These are phyloP conservation scores for Actinia equina DNA, from an alignment of 64 coral and sea anemone genomes.

Conservation along the genomic window DNA sequence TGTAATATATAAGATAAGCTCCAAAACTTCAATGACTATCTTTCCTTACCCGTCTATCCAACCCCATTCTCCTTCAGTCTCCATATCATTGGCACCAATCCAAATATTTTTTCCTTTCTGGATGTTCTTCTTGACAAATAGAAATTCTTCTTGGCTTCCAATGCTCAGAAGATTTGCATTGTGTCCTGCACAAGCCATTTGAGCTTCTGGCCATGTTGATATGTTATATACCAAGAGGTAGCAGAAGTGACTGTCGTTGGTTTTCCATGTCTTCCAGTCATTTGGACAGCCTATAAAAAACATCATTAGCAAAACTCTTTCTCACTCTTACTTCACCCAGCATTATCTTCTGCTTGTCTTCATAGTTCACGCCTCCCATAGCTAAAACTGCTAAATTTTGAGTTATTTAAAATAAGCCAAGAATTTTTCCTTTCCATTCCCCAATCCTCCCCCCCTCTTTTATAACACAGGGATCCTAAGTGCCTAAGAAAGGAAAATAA, in stretches of 20 bases:
- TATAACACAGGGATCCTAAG: too few species aligned
- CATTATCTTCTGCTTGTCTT: too few species aligned
- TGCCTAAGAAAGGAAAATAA: too few species aligned
- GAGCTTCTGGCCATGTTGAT: constrained; percentile 25
- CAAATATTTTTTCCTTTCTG: constrained; percentile 15
- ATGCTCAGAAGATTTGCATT: constrained; percentile 40
- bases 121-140: constrained; percentile 29
- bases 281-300: not conserved
- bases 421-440: too few species aligned
- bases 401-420: too few species aligned
- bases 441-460: too few species aligned
- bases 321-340: too few species aligned
- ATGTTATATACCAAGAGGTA: constrained; percentile 3
- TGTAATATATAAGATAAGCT: too few species aligned
- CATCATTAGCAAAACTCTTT: too few species aligned
- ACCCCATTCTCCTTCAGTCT: constrained; percentile 9
- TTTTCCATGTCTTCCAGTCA: not conserved
- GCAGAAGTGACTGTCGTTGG: not conserved
- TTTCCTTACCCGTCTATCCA: constrained; percentile 40
- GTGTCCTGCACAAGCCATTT: constrained; percentile 21
- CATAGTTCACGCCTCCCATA: too few species aligned
- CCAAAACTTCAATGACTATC: too few species aligned
- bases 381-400: too few species aligned
- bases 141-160: not conserved
- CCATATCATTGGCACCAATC: constrained; percentile 46